Evolutionary conservation across 2,797 vertebrate genomes (phyloP).

Genomic region (Oceanodroma leucorhoa): DNA sequence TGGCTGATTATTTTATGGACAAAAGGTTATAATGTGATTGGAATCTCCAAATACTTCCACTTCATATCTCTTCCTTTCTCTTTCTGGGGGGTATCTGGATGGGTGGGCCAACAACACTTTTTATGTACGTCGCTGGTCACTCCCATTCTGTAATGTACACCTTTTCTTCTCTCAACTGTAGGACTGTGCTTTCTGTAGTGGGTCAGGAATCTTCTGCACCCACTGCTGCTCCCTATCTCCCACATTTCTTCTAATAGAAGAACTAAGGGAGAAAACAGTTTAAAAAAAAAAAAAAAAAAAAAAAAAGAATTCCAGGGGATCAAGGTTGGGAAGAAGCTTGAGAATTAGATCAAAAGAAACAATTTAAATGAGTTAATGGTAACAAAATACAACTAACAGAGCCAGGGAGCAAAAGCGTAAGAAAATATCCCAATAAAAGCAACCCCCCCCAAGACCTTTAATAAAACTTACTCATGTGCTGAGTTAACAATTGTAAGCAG

Average conservation of each 20-base stretch:
- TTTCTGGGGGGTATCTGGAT: not conserved
- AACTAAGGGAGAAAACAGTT: not conserved
- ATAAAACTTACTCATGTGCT: not conserved
- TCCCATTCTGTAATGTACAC: not conserved
- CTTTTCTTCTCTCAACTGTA: not conserved
- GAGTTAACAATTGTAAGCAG: not conserved
- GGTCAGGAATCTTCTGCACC: not conserved
- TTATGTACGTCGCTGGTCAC: not conserved
- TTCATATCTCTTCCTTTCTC: not conserved
- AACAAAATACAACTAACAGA: not conserved
- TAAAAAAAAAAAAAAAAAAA: not conserved
- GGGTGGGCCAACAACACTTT: not conserved
- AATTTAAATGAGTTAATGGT: not conserved
- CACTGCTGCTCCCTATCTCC: not conserved
- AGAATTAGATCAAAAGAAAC: not conserved
- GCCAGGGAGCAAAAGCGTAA: not conserved
- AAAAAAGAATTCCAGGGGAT: not conserved
- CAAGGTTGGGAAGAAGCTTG: not conserved
- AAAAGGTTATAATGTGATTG: not conserved
- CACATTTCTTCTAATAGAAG: not conserved
- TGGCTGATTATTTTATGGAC: not conserved
- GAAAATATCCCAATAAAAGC: not conserved
- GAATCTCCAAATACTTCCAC: not conserved
- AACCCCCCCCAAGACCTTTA: not conserved
- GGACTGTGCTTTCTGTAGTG: not conserved